phyloP scores from a whole-genome alignment of 2,797 vertebrate species.

The Ctenopoma kingsleyae region DNA sequence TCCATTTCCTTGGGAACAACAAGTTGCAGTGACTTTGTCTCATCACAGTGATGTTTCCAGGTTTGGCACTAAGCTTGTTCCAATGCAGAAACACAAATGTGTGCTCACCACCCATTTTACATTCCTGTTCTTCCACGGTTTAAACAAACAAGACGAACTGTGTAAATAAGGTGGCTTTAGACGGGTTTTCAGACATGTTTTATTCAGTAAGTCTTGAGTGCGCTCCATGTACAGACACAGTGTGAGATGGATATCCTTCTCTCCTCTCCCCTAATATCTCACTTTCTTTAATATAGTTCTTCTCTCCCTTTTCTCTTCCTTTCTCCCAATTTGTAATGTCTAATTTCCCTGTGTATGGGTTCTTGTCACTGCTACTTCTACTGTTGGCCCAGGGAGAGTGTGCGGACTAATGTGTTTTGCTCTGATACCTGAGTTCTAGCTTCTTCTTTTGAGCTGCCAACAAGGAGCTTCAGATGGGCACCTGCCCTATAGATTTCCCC shows the following conservation, averaged over 20 bases:
- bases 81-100: neutral
- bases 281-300: neutral
- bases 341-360: slow-evolving; percentile 11
- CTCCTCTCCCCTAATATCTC: neutral
- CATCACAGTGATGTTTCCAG: neutral
- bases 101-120: neutral
- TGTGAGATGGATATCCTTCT: neutral
- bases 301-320: neutral
- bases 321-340: neutral
- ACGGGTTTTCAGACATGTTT: neutral
- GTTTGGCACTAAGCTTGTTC: neutral
- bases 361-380: slow-evolving; percentile 1
- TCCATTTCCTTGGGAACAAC: neutral
- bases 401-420: slow-evolving; percentile 17
- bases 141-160: neutral
- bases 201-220: slow-evolving; percentile 1
- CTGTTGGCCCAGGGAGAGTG: neutral
- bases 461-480: neutral
- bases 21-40: neutral
- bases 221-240: neutral
- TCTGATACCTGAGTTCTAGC: neutral
- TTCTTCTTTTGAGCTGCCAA: slow-evolving; percentile 11
- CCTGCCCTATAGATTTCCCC: slow-evolving; percentile 20
- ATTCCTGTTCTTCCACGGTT: neutral
- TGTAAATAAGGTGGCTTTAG: neutral